Evolutionary conservation across 2,113 vertebrate species (phyloP).

Genomic region (Benitochromis conjunctus): DNA sequence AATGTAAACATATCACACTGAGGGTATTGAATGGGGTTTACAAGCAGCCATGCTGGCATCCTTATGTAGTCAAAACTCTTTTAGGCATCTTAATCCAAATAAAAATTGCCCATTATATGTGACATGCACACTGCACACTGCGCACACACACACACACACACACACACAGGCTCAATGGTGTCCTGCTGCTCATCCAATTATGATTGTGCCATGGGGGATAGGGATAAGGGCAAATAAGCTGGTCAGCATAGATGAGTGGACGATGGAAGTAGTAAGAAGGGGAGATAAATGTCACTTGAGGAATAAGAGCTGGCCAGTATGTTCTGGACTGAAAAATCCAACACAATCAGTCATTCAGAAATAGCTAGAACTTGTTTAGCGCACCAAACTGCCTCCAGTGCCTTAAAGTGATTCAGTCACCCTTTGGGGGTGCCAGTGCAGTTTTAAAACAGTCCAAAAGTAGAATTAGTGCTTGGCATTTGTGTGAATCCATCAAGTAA

Average conservation of each 20-base stretch:
- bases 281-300: background rate
- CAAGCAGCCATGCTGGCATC: background rate
- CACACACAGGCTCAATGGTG: background rate
- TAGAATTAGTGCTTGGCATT: background rate
- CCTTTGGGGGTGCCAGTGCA: background rate
- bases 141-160: background rate
- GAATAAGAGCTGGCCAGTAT: background rate
- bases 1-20: background rate
- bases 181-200: slow-evolving; percentile 31
- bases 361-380: background rate
- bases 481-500: background rate
- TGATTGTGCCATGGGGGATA: background rate
- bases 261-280: background rate
- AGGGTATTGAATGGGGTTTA: background rate
- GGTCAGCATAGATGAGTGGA: slow-evolving; percentile 21
- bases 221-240: background rate
- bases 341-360: background rate
- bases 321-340: background rate
- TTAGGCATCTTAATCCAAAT: background rate
- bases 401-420: background rate
- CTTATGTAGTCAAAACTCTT: background rate
- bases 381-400: background rate
- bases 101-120: background rate
- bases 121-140: background rate
- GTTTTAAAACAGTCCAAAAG: background rate